Evolutionary conservation across 64 coral and sea anemone species (phyloP).

Genomic region (Montipora cactus): DNA sequence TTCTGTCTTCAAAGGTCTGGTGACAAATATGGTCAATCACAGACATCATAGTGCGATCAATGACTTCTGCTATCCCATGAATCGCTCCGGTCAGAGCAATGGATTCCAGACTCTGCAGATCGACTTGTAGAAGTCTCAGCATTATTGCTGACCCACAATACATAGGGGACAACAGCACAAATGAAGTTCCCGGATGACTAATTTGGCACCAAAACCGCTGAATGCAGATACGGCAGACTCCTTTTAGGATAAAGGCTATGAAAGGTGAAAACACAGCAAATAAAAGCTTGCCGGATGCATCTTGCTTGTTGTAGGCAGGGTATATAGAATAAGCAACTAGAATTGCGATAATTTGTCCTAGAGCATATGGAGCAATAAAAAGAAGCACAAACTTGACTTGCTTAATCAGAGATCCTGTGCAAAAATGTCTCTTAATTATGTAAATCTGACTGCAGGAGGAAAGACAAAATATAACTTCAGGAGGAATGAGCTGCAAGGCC

Average conservation of each 20-base stretch:
- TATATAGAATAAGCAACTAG: neutral
- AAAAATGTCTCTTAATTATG: neutral
- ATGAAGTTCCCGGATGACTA: constrained; percentile 37
- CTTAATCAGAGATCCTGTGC: neutral
- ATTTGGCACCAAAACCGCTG: constrained; percentile 24
- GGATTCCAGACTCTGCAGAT: constrained; percentile 6
- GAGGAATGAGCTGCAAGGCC: neutral
- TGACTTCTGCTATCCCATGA: constrained; percentile 26
- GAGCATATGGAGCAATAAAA: neutral
- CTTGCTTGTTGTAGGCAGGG: constrained; percentile 17
- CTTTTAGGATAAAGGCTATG: neutral
- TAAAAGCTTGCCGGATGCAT: neutral
- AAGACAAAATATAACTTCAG: neutral
- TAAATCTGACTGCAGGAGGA: neutral
- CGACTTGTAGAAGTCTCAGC: constrained; percentile 30
- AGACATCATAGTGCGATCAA: constrained; percentile 5
- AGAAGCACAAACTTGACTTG: neutral
- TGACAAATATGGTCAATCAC: neutral
- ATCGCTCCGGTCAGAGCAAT: constrained; percentile 14
- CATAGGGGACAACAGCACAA: neutral
- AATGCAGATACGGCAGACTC: neutral
- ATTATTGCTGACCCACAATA: constrained; percentile 31
- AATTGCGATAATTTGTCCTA: neutral
- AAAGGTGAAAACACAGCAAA: constrained; percentile 4
- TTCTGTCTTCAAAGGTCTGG: neutral